Percentiles rank a stretch among this genome's conserved stretches.
Evolutionary conservation across 2,797 vertebrate genomes (phyloP).

Genomic region (Notamacropus eugenii): DNA sequence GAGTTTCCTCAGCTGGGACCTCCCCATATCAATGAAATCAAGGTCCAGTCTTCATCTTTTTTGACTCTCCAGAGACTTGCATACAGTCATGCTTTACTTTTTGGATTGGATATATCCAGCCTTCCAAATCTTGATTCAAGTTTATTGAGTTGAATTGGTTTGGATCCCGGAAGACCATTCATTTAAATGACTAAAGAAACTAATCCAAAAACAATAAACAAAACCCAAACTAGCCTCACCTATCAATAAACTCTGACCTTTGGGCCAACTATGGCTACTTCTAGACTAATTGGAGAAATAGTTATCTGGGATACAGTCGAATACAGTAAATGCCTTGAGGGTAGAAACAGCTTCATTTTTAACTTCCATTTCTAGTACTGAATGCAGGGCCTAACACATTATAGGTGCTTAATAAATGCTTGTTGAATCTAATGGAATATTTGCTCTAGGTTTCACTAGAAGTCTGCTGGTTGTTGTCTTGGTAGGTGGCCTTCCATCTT

Average conservation of each 20-base stretch:
- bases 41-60: background rate
- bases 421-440: background rate
- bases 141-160: background rate
- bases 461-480: background rate
- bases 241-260: background rate
- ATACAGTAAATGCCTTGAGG: background rate
- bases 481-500: background rate
- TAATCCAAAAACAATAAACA: background rate
- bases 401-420: constrained; percentile 21
- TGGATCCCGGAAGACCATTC: background rate
- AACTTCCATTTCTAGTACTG: background rate
- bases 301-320: background rate
- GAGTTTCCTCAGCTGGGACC: background rate
- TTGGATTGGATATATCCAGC: background rate
- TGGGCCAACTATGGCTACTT: background rate
- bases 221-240: background rate
- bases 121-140: background rate
- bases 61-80: background rate
- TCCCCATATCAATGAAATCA: background rate
- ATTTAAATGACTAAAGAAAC: background rate
- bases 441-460: background rate
- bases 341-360: background rate
- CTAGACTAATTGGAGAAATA: background rate
- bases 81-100: background rate
- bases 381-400: background rate